A percentile compares a stretch with the other conserved stretches of the same genome.
These are phyloP conservation scores for Apodemus agrarius DNA, from an alignment of 2,797 vertebrate species.

Conservation along the genomic window DNA sequence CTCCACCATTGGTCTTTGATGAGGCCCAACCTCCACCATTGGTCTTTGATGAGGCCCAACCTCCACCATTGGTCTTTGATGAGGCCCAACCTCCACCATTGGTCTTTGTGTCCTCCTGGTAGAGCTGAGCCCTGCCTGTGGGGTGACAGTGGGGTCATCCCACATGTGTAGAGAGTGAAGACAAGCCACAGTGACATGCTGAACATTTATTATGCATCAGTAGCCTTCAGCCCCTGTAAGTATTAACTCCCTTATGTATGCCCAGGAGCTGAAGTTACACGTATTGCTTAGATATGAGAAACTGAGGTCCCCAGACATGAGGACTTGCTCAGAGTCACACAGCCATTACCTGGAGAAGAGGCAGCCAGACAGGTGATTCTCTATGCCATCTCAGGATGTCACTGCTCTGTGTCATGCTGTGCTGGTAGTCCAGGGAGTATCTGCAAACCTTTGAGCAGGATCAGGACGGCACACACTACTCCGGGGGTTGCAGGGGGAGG, in stretches of 20 bases:
- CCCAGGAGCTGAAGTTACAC: not conserved
- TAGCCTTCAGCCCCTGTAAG: not conserved
- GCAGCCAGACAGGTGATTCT: not conserved
- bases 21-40: no score
- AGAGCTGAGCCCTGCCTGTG: not conserved
- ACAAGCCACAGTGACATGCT: accelerated
- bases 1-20: no score
- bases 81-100: no score
- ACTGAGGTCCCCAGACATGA: not conserved
- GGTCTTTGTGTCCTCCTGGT: not conserved
- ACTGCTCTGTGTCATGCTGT: not conserved
- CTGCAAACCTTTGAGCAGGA: not conserved
- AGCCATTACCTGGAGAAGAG: not conserved
- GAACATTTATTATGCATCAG: no score
- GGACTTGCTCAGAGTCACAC: not conserved
- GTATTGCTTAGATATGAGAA: not conserved
- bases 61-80: no score
- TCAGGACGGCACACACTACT: not conserved
- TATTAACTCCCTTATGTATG: not conserved
- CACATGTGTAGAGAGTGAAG: not conserved
- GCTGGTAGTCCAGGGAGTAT: not conserved
- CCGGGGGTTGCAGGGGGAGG: no score
- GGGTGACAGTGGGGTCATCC: not conserved
- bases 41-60: no score
- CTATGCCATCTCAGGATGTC: not conserved